Evolutionary conservation across 2,113 vertebrate species (phyloP), one percentile per base, ranked within the genome.

Genomic region (Malurus cyaneus): DNA sequence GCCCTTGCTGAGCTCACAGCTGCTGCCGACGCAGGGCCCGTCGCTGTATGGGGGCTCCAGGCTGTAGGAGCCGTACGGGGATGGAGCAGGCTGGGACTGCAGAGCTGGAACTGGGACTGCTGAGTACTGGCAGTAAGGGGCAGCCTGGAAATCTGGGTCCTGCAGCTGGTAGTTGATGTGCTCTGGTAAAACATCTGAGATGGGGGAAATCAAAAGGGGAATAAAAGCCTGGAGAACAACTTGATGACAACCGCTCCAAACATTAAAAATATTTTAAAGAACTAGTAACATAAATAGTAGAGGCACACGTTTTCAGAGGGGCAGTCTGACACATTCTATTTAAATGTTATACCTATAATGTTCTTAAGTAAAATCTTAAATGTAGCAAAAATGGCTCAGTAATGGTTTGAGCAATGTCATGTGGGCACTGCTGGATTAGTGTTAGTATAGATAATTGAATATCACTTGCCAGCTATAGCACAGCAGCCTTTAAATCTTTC

Each of bases 171-270:
- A 99, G 96, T 97, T 98, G 92, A 98, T 96, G 59, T 98, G 98
- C 92, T 99, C 99, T 3, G 98, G 96, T 93, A 99, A 96, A 94
- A 99, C 97, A 95, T 99, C 99, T 99, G 97, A 88, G 31, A 77
- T 15, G 29, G 66, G 70, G 88, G 34, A 84, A 66, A 62, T 31
- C 1, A 31, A 85, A 74, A 88, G 92, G 44, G 12, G 84, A 59
- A 65, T 77, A 18, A 92, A 62, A 83, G n/a, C 20, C 32, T 69
- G 31, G 65, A 52, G 44, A 62, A 7, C 25, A 9, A 21, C 32
- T 36, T 2, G 0, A 26, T 20, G 31, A 78, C n/a, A 70, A 29
- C 60, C 41, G 26, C 34, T 71, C 86, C 52, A 36, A 73, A 73
- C 70, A 70, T 86, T 73, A 54, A 59, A 79, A 65, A 15, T 14